Percentiles rank a stretch among this genome's conserved stretches.
phyloP scores from a whole-genome alignment of 2,888 invertebrate species.

The Diogma glabrata region DNA sequence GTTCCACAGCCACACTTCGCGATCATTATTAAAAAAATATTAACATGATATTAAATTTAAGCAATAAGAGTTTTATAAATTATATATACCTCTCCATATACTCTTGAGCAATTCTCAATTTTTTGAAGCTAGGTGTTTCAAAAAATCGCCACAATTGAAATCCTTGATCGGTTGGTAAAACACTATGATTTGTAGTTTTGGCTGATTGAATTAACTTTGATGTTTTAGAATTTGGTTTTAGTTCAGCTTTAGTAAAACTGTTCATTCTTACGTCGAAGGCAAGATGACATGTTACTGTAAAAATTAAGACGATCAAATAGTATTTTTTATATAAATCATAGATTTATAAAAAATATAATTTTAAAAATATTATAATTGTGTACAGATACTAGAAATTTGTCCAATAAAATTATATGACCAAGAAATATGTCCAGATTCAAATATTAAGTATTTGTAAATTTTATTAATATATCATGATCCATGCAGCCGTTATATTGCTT shows the following conservation, averaged over 20 bases:
- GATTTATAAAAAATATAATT: too few relatives aligned
- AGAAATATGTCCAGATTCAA: too few relatives aligned
- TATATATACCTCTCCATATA: constrained; percentile 52
- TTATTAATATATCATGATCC: too few relatives aligned
- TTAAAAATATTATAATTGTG: too few relatives aligned
- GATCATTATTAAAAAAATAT: too few relatives aligned
- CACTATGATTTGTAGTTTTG: constrained; percentile 49
- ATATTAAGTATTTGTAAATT: too few relatives aligned
- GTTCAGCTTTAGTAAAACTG: constrained; percentile 51
- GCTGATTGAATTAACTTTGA: constrained; percentile 61
- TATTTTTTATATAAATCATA: too few relatives aligned
- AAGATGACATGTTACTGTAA: constrained; percentile 60
- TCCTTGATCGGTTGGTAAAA: constrained; percentile 35
- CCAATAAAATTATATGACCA: too few relatives aligned
- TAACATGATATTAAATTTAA: neutral
- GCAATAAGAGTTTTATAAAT: neutral
- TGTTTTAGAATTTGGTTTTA: constrained; percentile 46
- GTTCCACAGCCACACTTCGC: constrained; percentile 55
- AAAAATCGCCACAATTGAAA: constrained; percentile 51
- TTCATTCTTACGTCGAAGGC: constrained; percentile 59
- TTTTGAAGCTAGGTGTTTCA: constrained; percentile 59
- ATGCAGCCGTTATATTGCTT: too few relatives aligned
- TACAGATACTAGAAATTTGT: too few relatives aligned
- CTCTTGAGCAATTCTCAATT: constrained; percentile 52
- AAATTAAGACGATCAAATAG: too few relatives aligned